Conservation (phyloP, 2,888 invertebrate species). For the Noctua fimbriata region DNA sequence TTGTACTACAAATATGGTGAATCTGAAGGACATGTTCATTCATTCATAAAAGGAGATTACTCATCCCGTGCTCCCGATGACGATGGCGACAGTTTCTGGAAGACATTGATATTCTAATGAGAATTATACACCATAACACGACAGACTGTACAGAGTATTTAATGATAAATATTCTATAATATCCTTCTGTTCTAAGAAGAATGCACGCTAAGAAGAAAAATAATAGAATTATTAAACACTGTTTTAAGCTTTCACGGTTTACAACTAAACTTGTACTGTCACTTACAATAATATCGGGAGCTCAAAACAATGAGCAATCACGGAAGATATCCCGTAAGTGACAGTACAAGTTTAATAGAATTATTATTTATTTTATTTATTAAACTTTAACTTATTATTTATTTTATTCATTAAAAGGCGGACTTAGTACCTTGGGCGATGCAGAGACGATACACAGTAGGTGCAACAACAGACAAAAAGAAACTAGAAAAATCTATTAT, state of each 20-base stretch:
- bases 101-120: constrained; percentile 20
- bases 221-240: not conserved
- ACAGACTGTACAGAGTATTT: not conserved
- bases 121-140: not conserved
- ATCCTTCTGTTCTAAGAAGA: not conserved
- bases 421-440: no score
- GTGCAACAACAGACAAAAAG: no score
- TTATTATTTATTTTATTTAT: not conserved
- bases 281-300: no score
- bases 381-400: no score
- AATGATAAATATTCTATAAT: not conserved
- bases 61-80: constrained; percentile 23
- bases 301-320: no score
- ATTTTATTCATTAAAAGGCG: no score
- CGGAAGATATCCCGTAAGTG: no score
- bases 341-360: no score
- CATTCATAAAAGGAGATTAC: constrained; percentile 29
- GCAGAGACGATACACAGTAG: no score
- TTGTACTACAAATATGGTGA: not conserved
- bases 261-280: no score
- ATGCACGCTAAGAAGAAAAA: not conserved
- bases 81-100: constrained; percentile 19
- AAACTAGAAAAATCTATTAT: not conserved
- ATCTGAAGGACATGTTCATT: constrained; percentile 32
- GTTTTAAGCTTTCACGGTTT: no score